Percentiles rank a stretch among this genome's conserved stretches.
Evolutionary conservation across 2,113 vertebrate genomes (phyloP).

Genomic region (Passerina amoena): DNA sequence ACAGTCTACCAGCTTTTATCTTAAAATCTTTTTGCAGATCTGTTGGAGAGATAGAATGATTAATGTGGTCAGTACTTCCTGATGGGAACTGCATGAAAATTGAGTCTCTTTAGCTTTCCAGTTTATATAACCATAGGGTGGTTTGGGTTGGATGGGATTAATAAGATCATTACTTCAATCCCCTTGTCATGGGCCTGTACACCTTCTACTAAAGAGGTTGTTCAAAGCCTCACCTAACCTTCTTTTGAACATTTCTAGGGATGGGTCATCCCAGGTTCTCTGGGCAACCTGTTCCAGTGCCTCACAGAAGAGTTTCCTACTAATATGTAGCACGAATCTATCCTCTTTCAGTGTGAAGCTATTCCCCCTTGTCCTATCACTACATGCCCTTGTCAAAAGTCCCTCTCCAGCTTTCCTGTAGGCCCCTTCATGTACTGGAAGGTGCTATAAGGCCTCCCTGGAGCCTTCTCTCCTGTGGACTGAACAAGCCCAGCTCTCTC

Average conservation of each 20-base stretch:
- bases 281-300: not conserved
- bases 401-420: not conserved
- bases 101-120: not conserved
- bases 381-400: not conserved
- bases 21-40: not conserved
- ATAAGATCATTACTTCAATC: not conserved
- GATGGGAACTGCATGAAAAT: not conserved
- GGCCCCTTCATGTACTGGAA: not conserved
- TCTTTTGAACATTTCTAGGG: not conserved
- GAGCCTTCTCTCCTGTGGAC: not conserved
- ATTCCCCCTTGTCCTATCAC: not conserved
- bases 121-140: not conserved
- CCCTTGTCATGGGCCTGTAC: too few relatives aligned
- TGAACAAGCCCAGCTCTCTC: not conserved
- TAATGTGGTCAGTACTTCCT: not conserved
- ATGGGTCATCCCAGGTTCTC: not conserved
- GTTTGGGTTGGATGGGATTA: not conserved
- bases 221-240: not conserved
- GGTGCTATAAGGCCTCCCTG: fast-evolving
- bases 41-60: not conserved
- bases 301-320: not conserved
- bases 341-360: not conserved
- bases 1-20: not conserved
- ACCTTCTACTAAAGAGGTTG: not conserved
- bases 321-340: not conserved